These are phyloP conservation scores for Globodera ellingtonae DNA, from an alignment of 1,140 invertebrate genomes.

Conservation along the genomic window DNA sequence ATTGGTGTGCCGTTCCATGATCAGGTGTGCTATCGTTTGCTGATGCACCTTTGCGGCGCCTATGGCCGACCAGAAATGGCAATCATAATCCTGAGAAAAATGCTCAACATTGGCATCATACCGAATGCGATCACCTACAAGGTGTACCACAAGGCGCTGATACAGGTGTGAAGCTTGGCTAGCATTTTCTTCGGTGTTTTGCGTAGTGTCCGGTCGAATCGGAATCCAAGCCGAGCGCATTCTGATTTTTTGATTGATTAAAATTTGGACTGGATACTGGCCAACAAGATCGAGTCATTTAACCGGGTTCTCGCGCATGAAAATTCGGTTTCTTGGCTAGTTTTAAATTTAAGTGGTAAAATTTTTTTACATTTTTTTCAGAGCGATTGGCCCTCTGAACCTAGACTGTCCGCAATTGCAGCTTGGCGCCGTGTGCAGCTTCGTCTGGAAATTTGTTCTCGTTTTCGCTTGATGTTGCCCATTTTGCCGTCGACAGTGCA, in stretches of 20 bases:
- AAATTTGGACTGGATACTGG: no score
- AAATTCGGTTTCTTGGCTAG: no score
- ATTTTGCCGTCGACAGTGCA: neutral
- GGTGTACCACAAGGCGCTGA: conserved; percentile 72
- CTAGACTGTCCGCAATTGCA: conserved; percentile 47
- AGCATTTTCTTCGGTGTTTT: neutral
- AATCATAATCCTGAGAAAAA: conserved; percentile 88
- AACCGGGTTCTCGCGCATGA: no score
- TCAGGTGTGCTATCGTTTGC: conserved; percentile 90
- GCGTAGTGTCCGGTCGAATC: neutral
- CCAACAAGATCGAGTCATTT: no score
- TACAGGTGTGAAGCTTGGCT: conserved; percentile 24
- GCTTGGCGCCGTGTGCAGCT: conserved; percentile 41
- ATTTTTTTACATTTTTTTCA: conserved; percentile 12
- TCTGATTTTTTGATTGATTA: conserved; percentile 27
- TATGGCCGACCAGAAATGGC: conserved; percentile 90
- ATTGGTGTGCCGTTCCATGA: conserved; percentile 53
- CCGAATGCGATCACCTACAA: conserved; percentile 98
- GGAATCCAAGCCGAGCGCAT: no score
- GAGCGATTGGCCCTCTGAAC: conserved; percentile 56
- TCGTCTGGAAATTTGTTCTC: conserved; percentile 30
- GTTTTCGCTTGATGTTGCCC: conserved; percentile 28
- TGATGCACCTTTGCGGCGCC: conserved; percentile 96
- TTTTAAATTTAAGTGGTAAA: no score
- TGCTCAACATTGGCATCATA: conserved; percentile 89